Evolutionary conservation across 2,113 vertebrate genomes (phyloP), one percentile per base, ranked within the genome.

Genomic region (Elephas maximus): DNA sequence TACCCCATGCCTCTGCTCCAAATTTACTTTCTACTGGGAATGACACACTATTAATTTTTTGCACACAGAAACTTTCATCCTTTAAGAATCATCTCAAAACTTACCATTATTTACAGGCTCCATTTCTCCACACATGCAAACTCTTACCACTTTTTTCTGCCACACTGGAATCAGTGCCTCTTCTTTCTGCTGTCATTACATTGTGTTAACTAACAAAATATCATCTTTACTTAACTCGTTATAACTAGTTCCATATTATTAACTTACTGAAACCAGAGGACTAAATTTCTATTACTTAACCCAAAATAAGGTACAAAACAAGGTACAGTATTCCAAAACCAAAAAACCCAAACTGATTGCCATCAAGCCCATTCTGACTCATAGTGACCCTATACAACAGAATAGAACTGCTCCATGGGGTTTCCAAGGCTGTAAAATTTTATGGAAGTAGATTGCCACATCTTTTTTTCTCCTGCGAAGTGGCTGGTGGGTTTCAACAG

Each of bases 11-110:
- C 8, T 85, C 33, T 76, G 30, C 41, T 76, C 12, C 5, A 45
- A 45, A 74, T 87, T 95, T 81, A 88, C 41, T 87, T 91, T 80
- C 30, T 80, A 4, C 80, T 92, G 77, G 26, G 45, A 88, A 62
- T 93, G 44, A 9, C 15, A 44, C 33, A 48, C 48, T 48, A 48
- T 51, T 3, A 45, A 44, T 65, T 41, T 41, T 67, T 2, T 78
- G 14, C 6, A n/a, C 20, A 80, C 14, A 48, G 57, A 74, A 45
- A 89, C 2, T 37, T 60, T 78, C 7, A 20, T 88, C 73, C 77
- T 24, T 60, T 69, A 85, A 85, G 44, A n/a, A 80, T 57, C 7
- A 10, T 4, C 4, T 41, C 11, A 94, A 86, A 44, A 73, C 33
- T 74, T 45, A 37, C 2, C 28, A 18, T 3, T 15, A 48, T 86